phyloP scores from a whole-genome alignment of 2,888 invertebrate genomes.

The Polyommatus iphigenia region DNA sequence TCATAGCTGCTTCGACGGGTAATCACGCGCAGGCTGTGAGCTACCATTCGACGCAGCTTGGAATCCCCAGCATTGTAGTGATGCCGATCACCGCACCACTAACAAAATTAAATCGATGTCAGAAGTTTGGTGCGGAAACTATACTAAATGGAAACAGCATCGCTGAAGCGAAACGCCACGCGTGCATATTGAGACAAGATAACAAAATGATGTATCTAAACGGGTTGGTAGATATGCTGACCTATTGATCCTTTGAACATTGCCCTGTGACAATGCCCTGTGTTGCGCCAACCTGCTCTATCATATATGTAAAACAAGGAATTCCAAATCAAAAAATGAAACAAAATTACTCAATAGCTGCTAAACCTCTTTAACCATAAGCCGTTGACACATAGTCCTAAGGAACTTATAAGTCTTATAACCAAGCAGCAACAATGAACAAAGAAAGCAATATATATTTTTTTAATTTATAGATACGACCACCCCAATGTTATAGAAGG shows the following conservation, averaged over 20 bases:
- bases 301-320: neutral
- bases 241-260: constrained; percentile 9
- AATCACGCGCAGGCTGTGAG: constrained; percentile 92
- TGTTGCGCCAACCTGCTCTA: neutral
- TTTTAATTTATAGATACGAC: constrained; percentile 84
- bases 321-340: neutral
- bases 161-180: constrained; percentile 87
- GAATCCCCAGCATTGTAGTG: constrained; percentile 89
- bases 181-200: constrained; percentile 86
- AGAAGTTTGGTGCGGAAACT: constrained; percentile 88
- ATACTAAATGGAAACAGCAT: constrained; percentile 88
- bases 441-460: neutral
- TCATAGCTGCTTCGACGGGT: constrained; percentile 93
- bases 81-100: constrained; percentile 94
- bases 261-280: neutral
- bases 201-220: constrained; percentile 90
- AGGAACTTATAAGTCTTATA: no score
- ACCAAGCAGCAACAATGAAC: no score
- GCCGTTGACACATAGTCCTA: no score
- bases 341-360: neutral
- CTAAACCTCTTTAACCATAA: no score
- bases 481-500: constrained; percentile 96
- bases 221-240: constrained; percentile 79
- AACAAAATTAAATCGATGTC: constrained; percentile 93
- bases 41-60: constrained; percentile 85